Evolutionary conservation across 2,113 vertebrate species (phyloP).

Genomic region (Pseudorectes ferrugineus): DNA sequence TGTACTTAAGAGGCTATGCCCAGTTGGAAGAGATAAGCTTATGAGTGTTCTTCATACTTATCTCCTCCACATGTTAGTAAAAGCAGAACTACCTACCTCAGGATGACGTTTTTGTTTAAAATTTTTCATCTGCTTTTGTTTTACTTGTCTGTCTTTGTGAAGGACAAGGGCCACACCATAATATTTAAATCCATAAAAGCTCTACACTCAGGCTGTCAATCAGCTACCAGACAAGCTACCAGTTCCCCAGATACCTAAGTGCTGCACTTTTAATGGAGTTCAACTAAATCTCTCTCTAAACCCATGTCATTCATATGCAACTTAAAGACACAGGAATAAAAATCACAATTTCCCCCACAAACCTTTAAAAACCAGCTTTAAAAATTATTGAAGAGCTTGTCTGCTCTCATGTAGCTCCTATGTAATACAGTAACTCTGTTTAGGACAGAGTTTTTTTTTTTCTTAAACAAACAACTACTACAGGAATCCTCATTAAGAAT

Average conservation of each 20-base stretch:
- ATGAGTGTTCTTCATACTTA: background rate
- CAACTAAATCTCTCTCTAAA: background rate
- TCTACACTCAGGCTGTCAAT: background rate
- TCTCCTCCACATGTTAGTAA: background rate
- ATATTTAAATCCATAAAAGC: background rate
- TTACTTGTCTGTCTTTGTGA: background rate
- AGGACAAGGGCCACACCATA: background rate
- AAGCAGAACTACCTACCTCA: background rate
- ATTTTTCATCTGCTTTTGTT: background rate
- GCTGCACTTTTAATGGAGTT: background rate
- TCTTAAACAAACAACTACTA: background rate
- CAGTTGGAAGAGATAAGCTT: background rate
- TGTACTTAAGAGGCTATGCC: background rate
- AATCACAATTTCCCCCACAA: rapidly evolving
- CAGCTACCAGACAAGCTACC: background rate
- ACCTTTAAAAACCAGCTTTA: background rate
- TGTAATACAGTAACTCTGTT: background rate
- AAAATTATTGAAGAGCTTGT: background rate
- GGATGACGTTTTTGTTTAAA: background rate
- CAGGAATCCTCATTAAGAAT: background rate
- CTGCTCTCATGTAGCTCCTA: background rate
- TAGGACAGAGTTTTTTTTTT: background rate
- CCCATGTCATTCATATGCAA: background rate
- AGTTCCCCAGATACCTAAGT: background rate
- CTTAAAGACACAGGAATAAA: background rate